Percentiles rank a stretch among this genome's conserved stretches.
These are phyloP conservation scores for Hyles lineata DNA, from an alignment of 2,888 invertebrate genomes.

Conservation along the genomic window DNA sequence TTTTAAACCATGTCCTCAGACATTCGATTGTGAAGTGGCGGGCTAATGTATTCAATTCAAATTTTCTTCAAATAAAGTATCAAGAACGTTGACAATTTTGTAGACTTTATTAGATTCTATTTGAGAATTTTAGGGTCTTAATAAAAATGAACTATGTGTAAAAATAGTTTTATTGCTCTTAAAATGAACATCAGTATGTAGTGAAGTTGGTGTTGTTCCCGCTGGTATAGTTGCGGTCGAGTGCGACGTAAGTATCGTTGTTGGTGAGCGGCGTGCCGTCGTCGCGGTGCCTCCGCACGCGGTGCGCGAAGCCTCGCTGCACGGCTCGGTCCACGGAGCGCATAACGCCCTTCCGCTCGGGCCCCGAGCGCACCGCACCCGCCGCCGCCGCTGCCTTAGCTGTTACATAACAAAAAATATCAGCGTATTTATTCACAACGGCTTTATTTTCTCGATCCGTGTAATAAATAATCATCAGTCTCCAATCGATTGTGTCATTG, in stretches of 20 bases:
- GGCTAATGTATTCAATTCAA: background rate
- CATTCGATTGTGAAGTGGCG: background rate
- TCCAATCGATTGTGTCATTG: no score
- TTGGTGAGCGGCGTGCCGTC: conserved; percentile 46
- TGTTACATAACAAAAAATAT: conserved; percentile 39
- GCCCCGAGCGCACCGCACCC: conserved; percentile 53
- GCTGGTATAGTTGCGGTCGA: conserved; percentile 32
- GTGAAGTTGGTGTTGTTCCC: conserved; percentile 36
- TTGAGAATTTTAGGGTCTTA: background rate
- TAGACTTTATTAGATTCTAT: background rate
- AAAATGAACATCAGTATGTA: conserved; percentile 19
- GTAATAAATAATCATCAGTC: no score
- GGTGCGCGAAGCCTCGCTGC: conserved; percentile 58
- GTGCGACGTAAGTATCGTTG: conserved; percentile 32
- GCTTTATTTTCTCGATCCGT: background rate
- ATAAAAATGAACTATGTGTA: background rate
- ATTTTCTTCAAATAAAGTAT: background rate
- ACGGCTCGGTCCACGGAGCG: conserved; percentile 60
- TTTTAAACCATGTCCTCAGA: background rate
- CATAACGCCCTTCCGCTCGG: conserved; percentile 48
- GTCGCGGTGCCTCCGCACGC: conserved; percentile 55
- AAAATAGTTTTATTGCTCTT: conserved; percentile 31
- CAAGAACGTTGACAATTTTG: background rate
- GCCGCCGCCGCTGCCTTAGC: conserved; percentile 63
- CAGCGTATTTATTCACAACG: background rate